Evolutionary conservation across 1,140 invertebrate genomes (phyloP), one percentile per base, ranked within the genome.

Genomic region (Temnothorax nylanderi): DNA sequence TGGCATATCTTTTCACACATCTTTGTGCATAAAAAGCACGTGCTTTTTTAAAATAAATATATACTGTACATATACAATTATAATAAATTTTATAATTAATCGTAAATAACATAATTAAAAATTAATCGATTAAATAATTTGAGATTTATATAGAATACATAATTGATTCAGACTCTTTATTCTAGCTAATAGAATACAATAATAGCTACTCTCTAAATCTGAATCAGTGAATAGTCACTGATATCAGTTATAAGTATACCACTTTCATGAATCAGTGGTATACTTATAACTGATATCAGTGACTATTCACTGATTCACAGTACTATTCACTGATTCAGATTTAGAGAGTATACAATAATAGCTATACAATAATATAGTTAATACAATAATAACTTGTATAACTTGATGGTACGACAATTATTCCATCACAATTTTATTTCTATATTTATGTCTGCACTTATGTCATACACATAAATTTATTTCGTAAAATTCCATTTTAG

Each of bases 381-480:
- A 51, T 44, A 37, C 21, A 51, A 18, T 74, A 75, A 34, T 32
- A 37, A 3, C 18, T 37, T 18, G 44, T 47, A 26, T 71, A 49
- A 69, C 54, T 0, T 56, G n/a, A 75, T 37, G 34, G 21, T 16
- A 10, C 1, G 4, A 44, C 3, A 18, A 62, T 44, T 62, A 77
- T 60, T 41, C 16, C 34, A 44, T 44, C 21, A 18, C 6, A 2
- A 74, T 54, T 51, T 21, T 32, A 71, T 56, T 54, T 74, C 11
- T 37, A 37, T 21, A 74, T 44, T 37, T 62, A 44, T n/a, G 10
- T 37, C 16, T 21, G 11, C 44, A 44, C n/a, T 0, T 54, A 60
- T 62, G 47, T 56, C 47, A 10, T 11, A 67, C 60, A 41, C 3
- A 41, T 41, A 81, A 69, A 81, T 81, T 81, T 26, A 54, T 54